Base-by-base conservation (phyloP, 2,888 invertebrate species). In the Lochmaea capreae region DNA sequence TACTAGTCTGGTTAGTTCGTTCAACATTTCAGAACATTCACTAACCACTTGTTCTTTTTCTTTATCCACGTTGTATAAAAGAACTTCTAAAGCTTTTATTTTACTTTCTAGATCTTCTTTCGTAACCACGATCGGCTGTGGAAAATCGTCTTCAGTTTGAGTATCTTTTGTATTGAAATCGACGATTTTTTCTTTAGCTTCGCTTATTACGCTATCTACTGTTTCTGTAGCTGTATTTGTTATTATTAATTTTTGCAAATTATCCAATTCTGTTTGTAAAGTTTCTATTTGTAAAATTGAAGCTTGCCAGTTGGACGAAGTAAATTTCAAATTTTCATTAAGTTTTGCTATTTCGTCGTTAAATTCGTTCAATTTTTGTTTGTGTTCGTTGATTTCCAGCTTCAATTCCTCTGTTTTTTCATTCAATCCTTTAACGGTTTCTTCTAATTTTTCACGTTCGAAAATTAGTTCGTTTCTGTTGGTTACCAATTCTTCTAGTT, bases 381-480 rank as follows among this genome's bases (percentile, higher is more conserved):
- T 81, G 49, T 77, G 77, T 18, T 81, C 80, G 1, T 77, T 72
- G n/a, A 77, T 52, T 69, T 80, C 79, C 9, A 66, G 43, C 14
- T 71, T 22, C n/a, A 82, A 68, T 9, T 80, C 80, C 61, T 79
- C 78, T 62, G 80, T 79, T 59, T 69, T 80, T 57, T 72, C 79
- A 61, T 84, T 81, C 42, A 74, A 76, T 42, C 80, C 81, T 69
- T 82, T 83, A 43, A 86, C 84, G 75, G 87, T 86, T 74, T 90
- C 89, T 69, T 87, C 86, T 65, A 89, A 82, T 71, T 84, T 84
- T 79, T 88, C 87, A 74, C 84, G 85, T 69, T 86, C 82, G 57
- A 85, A 81, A 8, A 82, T 77, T 57, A 88, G 76, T 22, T 82
- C 81, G 73, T 84, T 85, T 62, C 86, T 86, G 63, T 85, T 85